These are phyloP conservation scores for Drosophila mojavensis DNA, from an alignment of 1,140 invertebrate genomes.

Conservation along the genomic window DNA sequence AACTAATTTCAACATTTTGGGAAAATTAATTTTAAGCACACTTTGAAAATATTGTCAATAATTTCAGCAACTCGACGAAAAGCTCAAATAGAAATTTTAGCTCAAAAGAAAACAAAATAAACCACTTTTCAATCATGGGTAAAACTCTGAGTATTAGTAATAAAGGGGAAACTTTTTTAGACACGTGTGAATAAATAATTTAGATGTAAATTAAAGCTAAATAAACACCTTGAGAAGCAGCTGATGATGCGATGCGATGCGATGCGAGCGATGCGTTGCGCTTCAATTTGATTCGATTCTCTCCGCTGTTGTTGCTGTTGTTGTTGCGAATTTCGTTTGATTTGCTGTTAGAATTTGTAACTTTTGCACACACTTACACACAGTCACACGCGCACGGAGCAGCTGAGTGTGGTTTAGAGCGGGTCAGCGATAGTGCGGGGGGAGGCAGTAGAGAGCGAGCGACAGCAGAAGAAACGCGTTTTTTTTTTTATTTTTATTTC, in stretches of 20 bases:
- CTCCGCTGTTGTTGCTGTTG: background rate
- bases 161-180: background rate
- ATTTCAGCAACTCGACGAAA: slow-evolving; percentile 5
- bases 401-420: background rate
- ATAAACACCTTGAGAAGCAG: slow-evolving; percentile 41
- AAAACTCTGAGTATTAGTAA: no score
- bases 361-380: slow-evolving; percentile 19
- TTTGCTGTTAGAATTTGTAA: slow-evolving; percentile 14
- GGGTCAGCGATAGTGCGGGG: background rate
- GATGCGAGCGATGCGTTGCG: background rate
- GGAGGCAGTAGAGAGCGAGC: background rate
- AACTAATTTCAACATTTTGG: no score
- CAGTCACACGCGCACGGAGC: no score
- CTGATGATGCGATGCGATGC: background rate
- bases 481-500: background rate
- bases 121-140: background rate
- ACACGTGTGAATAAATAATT: no score
- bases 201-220: background rate
- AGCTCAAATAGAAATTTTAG: slow-evolving; percentile 14
- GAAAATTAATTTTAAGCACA: background rate
- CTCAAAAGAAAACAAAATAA: background rate
- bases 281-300: background rate
- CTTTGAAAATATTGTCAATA: background rate
- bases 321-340: slow-evolving; percentile 6
- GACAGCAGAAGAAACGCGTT: slow-evolving; percentile 32